Evolutionary conservation across 2,113 vertebrate genomes (phyloP), one percentile per base, ranked within the genome.

Genomic region (Ictidomys tridecemlineatus): DNA sequence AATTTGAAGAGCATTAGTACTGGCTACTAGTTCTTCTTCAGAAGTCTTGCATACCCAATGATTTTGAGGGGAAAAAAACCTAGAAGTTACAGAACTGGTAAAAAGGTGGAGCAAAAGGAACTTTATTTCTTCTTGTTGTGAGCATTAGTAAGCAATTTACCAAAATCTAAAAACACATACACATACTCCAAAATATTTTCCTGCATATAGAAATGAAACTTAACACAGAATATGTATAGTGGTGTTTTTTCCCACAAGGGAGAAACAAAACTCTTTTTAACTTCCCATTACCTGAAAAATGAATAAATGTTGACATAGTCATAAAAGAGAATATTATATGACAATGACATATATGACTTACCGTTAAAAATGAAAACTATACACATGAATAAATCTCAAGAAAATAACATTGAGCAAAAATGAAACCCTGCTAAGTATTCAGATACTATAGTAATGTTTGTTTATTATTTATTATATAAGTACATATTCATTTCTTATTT

Each of bases 381-480:
- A 70, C 16, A 79, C 22, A 88, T 51, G 2, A n/a, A 42, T 90
- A 76, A 80, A 94, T 53, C 26, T 91, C 10, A 18, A 22, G 20
- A 70, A 92, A 91, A 73, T 77, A 89, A 37, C 22, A 9, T 28
- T 80, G 14, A 89, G 30, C 4, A 72, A 85, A 58, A 82, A 48
- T 7, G 24, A 96, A 96, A 14, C 39, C 80, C 8, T 72, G 13
- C 45, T 76, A 72, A 53, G 4, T 94, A 91, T 89, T 77, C 85
- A 82, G 8, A 91, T 22, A 70, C 20, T 34, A 56, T 45, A 56
- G 69, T 76, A 56, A 14, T 48, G n/a, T 79, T 84, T 72, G 34
- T 51, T 78, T 80, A 1, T 45, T 45, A 9, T 45, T 45, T 8
- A 45, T 45, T 45, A 45, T 45, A 45, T 45, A 45, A 45, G 45